Conservation (phyloP, 2,797 vertebrate species). For the Oophaga sylvatica region DNA sequence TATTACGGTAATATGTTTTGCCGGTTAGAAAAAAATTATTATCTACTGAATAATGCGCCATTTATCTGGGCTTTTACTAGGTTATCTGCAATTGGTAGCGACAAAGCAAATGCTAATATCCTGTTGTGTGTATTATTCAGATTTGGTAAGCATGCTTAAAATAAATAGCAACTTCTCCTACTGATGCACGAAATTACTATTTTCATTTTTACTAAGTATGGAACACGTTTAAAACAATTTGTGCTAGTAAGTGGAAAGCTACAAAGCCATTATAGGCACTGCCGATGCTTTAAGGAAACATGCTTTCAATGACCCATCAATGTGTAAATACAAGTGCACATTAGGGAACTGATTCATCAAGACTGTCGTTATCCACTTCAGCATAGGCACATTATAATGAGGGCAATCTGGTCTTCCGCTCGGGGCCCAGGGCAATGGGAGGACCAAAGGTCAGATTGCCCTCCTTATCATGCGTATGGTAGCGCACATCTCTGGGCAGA, state of each 20-base stretch:
- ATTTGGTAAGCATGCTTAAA: conserved; percentile 6
- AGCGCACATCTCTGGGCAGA: no score
- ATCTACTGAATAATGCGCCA: not conserved
- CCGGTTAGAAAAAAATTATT: not conserved
- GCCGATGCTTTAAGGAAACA: conserved; percentile 4
- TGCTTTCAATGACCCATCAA: not conserved
- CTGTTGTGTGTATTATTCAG: conserved; percentile 7
- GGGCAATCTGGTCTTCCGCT: no score
- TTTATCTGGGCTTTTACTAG: conserved; percentile 2
- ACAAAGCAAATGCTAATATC: conserved; percentile 1
- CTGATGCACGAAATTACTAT: conserved; percentile 26
- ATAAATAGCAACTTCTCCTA: conserved; percentile 7
- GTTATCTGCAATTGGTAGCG: not conserved
- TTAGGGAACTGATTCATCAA: not conserved
- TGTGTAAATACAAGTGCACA: not conserved
- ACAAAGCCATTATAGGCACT: conserved; percentile 1
- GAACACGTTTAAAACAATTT: conserved; percentile 12
- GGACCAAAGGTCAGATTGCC: no score
- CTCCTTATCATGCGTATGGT: no score
- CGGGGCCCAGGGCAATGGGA: no score
- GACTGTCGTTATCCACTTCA: no score
- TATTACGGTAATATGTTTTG: not conserved
- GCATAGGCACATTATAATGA: no score
- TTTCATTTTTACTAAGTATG: conserved; percentile 27
- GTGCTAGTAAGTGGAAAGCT: conserved; percentile 20